Base-by-base conservation (phyloP, 2,888 invertebrate genomes). In the Aphidoletes aphidimyza region DNA sequence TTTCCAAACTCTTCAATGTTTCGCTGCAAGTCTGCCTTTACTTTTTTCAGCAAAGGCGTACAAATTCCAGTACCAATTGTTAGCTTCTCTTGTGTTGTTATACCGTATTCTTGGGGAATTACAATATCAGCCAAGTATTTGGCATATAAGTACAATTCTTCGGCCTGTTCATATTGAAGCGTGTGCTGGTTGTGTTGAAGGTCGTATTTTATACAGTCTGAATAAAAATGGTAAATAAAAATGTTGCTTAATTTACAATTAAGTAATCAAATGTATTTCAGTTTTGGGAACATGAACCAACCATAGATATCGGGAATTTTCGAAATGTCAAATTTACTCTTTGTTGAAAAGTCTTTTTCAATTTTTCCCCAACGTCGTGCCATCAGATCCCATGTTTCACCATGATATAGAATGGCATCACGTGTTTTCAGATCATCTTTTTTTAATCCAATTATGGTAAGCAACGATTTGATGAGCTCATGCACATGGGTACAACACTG, bases 381-480 rank as follows among this genome's bases (percentile, higher is more conserved):
- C 96, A 99, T 97, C 86, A 99, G 91, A 88, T 99, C 99, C 99
- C 99, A 99, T 0, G 98, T 98, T 91, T 99, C 99, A 5, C 98
- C 98, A 88, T 99, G 98, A 90, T 99, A 99, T 9, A 99, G 91
- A 85, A 96, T 95, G 3, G 97, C 95, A 88, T 98, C 98, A 94
- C 96, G 96, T 22, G 96, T 96, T 91, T 97, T 97, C 0, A 94
- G 93, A 90, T 97, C 96, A 87, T 97, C 97, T 88, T 95, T 94
- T 90, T 97, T 97, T 49, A 94, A 91, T 86, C 94, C 92, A 69
- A 98, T 97, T 85, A 97, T 94, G 86, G 94, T 93, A 90, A 97
- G 93, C 47, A 99, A 92, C 85, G 95, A 94, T 87, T 96, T 94
- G 86, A 99, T 97, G 85, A 98, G 92, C 85, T 92, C 92, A 88